These are phyloP conservation scores for Dicyrtoma fusca DNA, from an alignment of 2,888 invertebrate species.

Conservation along the genomic window DNA sequence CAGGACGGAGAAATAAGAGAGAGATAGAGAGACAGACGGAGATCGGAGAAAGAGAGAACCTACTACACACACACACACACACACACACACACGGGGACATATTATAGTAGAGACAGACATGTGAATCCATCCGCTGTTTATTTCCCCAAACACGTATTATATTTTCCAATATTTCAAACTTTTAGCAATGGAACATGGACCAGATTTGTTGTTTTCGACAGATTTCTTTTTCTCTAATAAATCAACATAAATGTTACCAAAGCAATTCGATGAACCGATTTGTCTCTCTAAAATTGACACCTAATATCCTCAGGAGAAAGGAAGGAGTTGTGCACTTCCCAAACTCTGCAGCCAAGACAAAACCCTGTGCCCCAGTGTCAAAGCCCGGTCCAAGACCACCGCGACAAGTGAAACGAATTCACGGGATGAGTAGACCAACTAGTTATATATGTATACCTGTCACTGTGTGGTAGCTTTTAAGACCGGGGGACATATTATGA, in stretches of 20 bases:
- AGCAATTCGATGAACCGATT: slow-evolving; percentile 57
- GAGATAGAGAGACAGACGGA: no score
- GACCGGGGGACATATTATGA: background rate
- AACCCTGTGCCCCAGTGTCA: no score
- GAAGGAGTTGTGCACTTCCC: background rate
- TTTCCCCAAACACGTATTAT: slow-evolving; percentile 50
- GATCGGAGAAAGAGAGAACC: background rate
- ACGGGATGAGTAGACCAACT: background rate
- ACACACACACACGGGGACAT: background rate
- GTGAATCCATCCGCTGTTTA: slow-evolving; percentile 15
- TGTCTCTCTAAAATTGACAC: slow-evolving; percentile 57
- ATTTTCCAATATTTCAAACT: slow-evolving; percentile 54
- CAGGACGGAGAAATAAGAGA: no score
- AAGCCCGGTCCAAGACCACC: no score
- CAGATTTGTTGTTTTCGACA: slow-evolving; percentile 46
- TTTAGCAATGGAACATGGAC: slow-evolving; percentile 32
- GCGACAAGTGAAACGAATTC: background rate
- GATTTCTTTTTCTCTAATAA: slow-evolving; percentile 49
- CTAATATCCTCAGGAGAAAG: slow-evolving; percentile 54
- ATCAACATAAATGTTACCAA: slow-evolving; percentile 57
- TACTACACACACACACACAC: background rate
- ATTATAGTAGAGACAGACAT: no score
- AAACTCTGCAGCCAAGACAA: no score
- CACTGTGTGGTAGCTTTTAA: background rate
- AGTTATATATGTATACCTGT: background rate